Evolutionary conservation across 1,140 invertebrate genomes (phyloP).

Genomic region (Colletes gigas): DNA sequence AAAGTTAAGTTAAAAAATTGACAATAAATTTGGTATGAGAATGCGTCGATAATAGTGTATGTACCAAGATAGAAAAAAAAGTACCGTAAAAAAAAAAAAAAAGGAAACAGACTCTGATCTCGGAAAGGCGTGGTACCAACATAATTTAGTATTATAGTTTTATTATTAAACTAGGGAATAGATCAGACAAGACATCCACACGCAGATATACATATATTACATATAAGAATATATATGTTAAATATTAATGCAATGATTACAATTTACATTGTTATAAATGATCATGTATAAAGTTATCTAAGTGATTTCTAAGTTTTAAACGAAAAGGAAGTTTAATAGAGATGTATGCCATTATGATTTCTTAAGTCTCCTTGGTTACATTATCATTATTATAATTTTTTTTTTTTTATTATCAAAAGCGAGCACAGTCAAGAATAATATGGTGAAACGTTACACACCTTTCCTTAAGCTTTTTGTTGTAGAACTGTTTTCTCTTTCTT

Average conservation of each 20-base stretch:
- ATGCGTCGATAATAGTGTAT: slow-evolving; percentile 61
- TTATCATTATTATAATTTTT: slow-evolving; percentile 59
- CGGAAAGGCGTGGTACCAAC: slow-evolving; percentile 74
- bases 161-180: slow-evolving; percentile 78
- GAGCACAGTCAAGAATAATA: slow-evolving; percentile 26
- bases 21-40: slow-evolving; percentile 79
- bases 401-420: slow-evolving; percentile 60
- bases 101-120: slow-evolving; percentile 69
- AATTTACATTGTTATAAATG: slow-evolving; percentile 80
- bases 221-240: slow-evolving; percentile 80
- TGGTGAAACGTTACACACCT: slow-evolving; percentile 15
- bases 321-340: slow-evolving; percentile 69
- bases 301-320: slow-evolving; percentile 80
- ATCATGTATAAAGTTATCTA: slow-evolving; percentile 81
- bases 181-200: slow-evolving; percentile 77
- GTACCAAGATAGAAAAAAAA: slow-evolving; percentile 34
- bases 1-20: slow-evolving; percentile 73
- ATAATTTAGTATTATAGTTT: slow-evolving; percentile 81
- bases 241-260: slow-evolving; percentile 81
- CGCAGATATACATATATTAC: slow-evolving; percentile 79
- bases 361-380: slow-evolving; percentile 66
- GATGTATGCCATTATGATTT: slow-evolving; percentile 79
- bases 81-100: slow-evolving; percentile 34
- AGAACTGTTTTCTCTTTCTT: slow-evolving; percentile 36
- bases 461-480: slow-evolving; percentile 40